Percentiles rank a stretch among this genome's conserved stretches.
phyloP scores from a whole-genome alignment of 2,888 invertebrate species.

The Ophion ellenae region DNA sequence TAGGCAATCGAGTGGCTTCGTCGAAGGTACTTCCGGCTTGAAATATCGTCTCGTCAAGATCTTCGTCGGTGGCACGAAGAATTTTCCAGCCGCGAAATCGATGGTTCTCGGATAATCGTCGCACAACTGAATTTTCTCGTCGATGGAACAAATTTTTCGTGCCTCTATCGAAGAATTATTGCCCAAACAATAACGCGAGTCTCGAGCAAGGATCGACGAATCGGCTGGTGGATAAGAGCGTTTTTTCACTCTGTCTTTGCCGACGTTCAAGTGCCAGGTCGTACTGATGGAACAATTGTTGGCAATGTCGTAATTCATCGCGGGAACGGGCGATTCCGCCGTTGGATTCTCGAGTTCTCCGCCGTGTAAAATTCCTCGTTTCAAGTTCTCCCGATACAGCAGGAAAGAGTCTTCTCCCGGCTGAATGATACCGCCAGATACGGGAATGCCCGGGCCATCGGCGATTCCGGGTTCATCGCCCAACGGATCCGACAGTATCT shows the following conservation, averaged over 20 bases:
- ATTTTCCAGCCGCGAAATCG: constrained; percentile 70
- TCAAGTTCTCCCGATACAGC: constrained; percentile 70
- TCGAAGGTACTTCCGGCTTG: constrained; percentile 39
- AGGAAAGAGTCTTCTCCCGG: constrained; percentile 73
- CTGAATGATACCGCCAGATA: constrained; percentile 71
- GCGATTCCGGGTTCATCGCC: constrained; percentile 70
- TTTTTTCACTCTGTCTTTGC: constrained; percentile 67
- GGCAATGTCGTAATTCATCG: constrained; percentile 64
- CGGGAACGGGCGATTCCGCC: constrained; percentile 56
- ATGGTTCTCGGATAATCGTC: constrained; percentile 74
- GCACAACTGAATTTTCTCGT: constrained; percentile 65
- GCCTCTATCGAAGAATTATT: constrained; percentile 8
- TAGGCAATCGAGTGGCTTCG: constrained; percentile 68
- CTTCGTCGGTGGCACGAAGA: constrained; percentile 46
- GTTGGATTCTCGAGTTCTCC: constrained; percentile 70
- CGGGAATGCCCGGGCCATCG: constrained; percentile 38
- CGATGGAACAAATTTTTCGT: constrained; percentile 54
- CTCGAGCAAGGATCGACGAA: constrained; percentile 38
- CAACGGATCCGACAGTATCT: constrained; percentile 71
- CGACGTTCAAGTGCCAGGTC: constrained; percentile 75
- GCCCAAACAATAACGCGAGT: constrained; percentile 56
- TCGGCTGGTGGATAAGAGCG: constrained; percentile 64
- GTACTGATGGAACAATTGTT: constrained; percentile 73
- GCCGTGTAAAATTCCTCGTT: constrained; percentile 66
- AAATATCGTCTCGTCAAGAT: constrained; percentile 52